phyloP scores from a whole-genome alignment of 1,140 invertebrate genomes.

The Lamellibrachia luymesi region DNA sequence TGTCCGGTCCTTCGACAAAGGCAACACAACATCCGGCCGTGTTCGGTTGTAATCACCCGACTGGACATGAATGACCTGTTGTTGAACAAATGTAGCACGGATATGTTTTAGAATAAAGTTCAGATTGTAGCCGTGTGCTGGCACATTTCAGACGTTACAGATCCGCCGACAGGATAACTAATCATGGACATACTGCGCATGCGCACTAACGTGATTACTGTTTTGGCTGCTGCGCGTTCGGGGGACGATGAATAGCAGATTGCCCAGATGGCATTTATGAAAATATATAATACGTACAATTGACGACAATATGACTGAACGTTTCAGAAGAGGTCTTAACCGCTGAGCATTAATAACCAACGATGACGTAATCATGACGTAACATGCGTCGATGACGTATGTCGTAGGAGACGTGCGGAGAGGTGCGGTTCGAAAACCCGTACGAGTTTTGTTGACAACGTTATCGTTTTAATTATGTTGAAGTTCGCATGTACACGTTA shows the following conservation, averaged over 20 bases:
- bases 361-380: background rate
- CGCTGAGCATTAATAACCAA: background rate
- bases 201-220: background rate
- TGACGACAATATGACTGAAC: background rate
- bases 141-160: background rate
- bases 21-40: background rate
- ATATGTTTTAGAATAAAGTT: background rate
- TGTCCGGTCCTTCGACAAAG: background rate
- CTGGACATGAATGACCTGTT: background rate
- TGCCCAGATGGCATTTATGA: background rate
- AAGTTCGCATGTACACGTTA: background rate
- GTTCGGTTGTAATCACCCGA: background rate
- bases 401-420: background rate
- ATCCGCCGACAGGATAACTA: background rate
- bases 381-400: background rate
- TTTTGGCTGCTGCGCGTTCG: background rate
- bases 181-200: background rate
- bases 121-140: background rate
- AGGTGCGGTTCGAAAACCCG: background rate
- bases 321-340: background rate
- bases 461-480: background rate
- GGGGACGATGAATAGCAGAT: background rate
- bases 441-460: background rate
- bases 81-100: background rate
- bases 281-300: background rate